Conservation (phyloP, 2,113 vertebrate genomes). For the Calidris pygmaea region DNA sequence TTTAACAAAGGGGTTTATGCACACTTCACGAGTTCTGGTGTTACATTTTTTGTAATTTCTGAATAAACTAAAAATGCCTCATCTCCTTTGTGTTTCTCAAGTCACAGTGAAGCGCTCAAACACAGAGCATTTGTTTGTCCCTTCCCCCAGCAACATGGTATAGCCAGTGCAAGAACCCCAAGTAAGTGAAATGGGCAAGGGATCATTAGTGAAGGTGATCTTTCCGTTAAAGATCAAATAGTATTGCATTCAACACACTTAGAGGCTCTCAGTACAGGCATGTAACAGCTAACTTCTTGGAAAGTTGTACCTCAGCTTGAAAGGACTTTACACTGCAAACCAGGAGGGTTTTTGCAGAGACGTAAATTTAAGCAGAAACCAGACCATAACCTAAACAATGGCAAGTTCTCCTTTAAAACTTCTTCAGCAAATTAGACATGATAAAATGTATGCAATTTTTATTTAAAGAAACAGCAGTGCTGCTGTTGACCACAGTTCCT, state of each 20-base stretch:
- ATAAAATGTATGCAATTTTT: neutral
- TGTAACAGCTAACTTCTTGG: neutral
- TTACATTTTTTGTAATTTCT: slow-evolving; percentile 68
- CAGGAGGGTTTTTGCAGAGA: neutral
- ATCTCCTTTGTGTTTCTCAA: neutral
- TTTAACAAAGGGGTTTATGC: neutral
- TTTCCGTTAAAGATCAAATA: neutral
- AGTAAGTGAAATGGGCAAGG: neutral
- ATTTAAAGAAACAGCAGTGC: neutral
- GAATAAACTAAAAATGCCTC: slow-evolving; percentile 62
- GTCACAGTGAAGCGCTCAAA: neutral
- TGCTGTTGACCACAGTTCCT: neutral
- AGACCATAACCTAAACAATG: neutral
- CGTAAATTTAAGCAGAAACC: neutral
- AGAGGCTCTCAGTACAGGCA: neutral
- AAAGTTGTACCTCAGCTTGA: neutral
- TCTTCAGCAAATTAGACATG: neutral
- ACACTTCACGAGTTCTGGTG: neutral
- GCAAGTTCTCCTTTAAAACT: neutral
- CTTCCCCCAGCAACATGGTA: neutral
- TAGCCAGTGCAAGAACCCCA: neutral
- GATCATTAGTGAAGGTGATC: neutral
- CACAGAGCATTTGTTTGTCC: neutral
- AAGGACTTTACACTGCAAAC: neutral
- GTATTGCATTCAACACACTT: neutral